Conservation (phyloP, 2,797 vertebrate genomes). For the Leucoraja ocellata region DNA sequence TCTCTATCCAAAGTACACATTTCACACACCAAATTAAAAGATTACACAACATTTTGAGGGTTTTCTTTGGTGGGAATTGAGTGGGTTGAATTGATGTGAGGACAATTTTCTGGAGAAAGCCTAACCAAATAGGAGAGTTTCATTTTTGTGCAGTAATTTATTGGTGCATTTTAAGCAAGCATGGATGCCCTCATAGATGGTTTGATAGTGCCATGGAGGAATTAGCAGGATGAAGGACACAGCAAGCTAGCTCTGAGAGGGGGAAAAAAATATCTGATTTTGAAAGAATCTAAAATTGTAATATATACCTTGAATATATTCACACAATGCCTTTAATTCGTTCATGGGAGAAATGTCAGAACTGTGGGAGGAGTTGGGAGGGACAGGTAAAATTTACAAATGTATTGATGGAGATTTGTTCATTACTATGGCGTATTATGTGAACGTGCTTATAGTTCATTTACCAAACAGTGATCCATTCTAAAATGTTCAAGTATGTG, state of each 20-base stretch:
- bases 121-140: background rate
- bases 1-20: background rate
- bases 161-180: background rate
- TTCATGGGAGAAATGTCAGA: background rate
- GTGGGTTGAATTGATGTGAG: background rate
- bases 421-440: too few relatives aligned
- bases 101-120: background rate
- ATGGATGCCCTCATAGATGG: background rate
- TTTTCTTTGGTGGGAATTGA: background rate
- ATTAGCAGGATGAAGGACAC: too few relatives aligned
- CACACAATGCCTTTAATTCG: background rate
- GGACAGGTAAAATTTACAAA: background rate
- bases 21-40: background rate
- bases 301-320: background rate
- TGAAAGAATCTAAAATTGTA: background rate
- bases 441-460: background rate
- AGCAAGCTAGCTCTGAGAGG: too few relatives aligned
- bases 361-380: background rate
- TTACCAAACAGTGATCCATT: background rate
- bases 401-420: background rate
- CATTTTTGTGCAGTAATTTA: slow-evolving; percentile 6
- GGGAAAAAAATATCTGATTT: background rate
- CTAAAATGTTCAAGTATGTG: background rate
- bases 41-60: background rate
- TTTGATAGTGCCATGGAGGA: too few relatives aligned